Evolutionary conservation across 2,888 invertebrate species (phyloP).

Genomic region (Cheilosia vulpina): DNA sequence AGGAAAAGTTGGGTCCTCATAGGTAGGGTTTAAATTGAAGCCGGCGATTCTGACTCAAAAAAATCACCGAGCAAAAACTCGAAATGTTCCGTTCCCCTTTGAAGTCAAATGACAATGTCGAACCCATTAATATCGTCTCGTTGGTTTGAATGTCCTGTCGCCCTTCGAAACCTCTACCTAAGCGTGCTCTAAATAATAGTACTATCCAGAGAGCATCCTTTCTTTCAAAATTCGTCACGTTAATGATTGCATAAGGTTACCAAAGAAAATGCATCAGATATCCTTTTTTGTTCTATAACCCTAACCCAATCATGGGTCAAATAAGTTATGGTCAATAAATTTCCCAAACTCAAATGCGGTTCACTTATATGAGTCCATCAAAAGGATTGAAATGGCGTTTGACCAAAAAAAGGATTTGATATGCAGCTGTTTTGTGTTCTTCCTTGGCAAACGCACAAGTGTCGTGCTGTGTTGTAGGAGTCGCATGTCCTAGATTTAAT

Average conservation of each 20-base stretch:
- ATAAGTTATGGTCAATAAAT: constrained; percentile 71
- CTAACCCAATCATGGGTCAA: constrained; percentile 58
- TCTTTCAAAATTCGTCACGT: constrained; percentile 57
- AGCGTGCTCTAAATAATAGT: constrained; percentile 33
- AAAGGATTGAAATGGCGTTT: constrained; percentile 63
- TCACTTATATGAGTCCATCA: constrained; percentile 37
- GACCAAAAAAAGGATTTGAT: constrained; percentile 40
- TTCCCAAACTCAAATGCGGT: constrained; percentile 39
- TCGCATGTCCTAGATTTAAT: constrained; percentile 66
- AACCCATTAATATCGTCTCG: neutral
- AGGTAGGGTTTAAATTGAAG: too few species aligned
- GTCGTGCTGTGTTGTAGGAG: constrained; percentile 58
- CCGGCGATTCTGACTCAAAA: too few species aligned
- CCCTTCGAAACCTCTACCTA: neutral
- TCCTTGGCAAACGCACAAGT: constrained; percentile 4
- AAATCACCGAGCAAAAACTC: too few species aligned
- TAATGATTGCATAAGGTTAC: constrained; percentile 64
- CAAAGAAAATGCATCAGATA: constrained; percentile 29
- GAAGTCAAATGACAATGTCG: too few species aligned
- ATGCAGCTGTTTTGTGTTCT: constrained; percentile 49
- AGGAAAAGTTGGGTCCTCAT: too few species aligned
- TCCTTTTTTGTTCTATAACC: constrained; percentile 31
- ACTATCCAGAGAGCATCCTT: constrained; percentile 14
- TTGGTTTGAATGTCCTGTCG: too few species aligned
- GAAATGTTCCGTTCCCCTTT: too few species aligned